Evolutionary conservation across 2,888 invertebrate species (phyloP).

Genomic region (Aethes cnicana): DNA sequence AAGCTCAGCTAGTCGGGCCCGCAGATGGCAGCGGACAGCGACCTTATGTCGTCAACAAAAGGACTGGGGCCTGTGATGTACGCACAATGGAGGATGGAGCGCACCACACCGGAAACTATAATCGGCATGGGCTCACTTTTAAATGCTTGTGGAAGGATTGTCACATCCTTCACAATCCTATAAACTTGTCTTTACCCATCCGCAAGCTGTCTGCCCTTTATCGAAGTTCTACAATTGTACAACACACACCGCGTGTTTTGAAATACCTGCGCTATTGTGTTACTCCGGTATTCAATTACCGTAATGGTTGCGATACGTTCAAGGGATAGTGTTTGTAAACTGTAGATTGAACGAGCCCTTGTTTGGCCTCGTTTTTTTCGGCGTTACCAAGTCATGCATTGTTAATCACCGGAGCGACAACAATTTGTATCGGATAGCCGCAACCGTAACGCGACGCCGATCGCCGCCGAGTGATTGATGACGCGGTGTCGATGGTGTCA

Average conservation of each 20-base stretch:
- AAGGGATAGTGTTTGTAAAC: constrained; percentile 44
- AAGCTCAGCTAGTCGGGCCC: constrained; percentile 49
- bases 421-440: constrained; percentile 75
- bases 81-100: constrained; percentile 60
- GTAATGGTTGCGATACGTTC: constrained; percentile 40
- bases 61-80: no score
- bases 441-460: constrained; percentile 71
- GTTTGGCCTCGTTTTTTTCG: constrained; percentile 32
- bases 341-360: constrained; percentile 40
- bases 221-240: constrained; percentile 40
- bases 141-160: constrained; percentile 44
- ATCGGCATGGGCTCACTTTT: constrained; percentile 63
- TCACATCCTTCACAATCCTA: constrained; percentile 47
- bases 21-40: constrained; percentile 61
- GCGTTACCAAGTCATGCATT: constrained; percentile 45
- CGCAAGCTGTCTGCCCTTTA: constrained; percentile 12
- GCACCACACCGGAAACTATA: constrained; percentile 72
- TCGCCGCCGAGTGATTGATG: constrained; percentile 71
- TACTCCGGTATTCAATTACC: constrained; percentile 47
- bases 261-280: constrained; percentile 42
- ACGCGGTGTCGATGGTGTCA: constrained; percentile 70
- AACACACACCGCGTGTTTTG: constrained; percentile 47
- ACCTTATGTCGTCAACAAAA: constrained; percentile 55
- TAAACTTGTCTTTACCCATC: constrained; percentile 47
- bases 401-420: constrained; percentile 66